Base-by-base conservation (phyloP, 53 echinoderm and acorn worm species). In the Zoroaster sp. region DNA sequence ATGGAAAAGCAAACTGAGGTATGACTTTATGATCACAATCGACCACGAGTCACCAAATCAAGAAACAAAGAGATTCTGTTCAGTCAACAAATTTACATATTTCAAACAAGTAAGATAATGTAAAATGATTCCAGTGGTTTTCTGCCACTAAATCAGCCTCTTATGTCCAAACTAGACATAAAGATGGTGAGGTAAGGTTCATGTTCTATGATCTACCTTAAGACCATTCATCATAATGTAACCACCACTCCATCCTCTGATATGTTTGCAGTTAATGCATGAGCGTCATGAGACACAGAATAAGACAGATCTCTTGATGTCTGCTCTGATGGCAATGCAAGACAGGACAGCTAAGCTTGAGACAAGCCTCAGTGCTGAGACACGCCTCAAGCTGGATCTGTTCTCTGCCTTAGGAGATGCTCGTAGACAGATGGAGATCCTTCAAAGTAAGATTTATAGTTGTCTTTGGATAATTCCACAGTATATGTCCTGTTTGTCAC, bases 321-420 rank as follows among this genome's bases (percentile, higher is more conserved):
- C 95, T 31, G 94, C 94, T 32, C 88, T 98, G 91, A 91, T 96
- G 71, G 96, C 89, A 36, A 96, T 98, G 91, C 93, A 96, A 75
- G 99, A 98, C 18, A 94, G 94, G 71, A 98, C 92, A 30, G 87
- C 96, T 11, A 92, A 98, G 79, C 91, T 98, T 39, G 99, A 98
- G 83, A 94, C 92, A 23, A 98, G 99, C 80, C 90, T 98, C 34
- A 98, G 99, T 69, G 99, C 99, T 23, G 99, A 98, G 86, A 98
- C 99, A 54, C 94, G 96, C 42, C 91, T 98, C 46, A 98, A 98
- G 72, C 89, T 97, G 52, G 99, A 98, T 59, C 91, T 96, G 28
- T 98, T 96, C 87, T 98, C 99, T 17, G 99, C 99, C 20, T 88
- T 96, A 28, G 99, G 96, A 0, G 96, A 96, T 59, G 93, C 99